Conservation (phyloP, 2,113 vertebrate genomes). For the Scalopus aquaticus region DNA sequence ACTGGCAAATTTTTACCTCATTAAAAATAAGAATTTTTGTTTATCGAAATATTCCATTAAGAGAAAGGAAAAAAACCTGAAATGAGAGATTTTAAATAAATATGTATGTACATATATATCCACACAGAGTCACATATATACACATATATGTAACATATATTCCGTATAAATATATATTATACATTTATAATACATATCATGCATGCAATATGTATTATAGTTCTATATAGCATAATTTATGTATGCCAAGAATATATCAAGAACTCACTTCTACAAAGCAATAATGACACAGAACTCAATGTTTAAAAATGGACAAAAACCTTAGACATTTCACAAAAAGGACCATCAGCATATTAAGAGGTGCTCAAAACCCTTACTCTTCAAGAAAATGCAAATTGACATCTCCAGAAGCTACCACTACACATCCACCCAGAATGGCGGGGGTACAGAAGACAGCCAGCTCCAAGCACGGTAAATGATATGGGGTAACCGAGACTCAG, state of each 20-base stretch:
- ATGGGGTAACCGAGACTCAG: rapidly evolving
- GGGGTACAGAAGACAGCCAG: neutral
- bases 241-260: neutral
- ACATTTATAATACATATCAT: neutral
- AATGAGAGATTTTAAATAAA: neutral
- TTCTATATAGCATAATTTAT: neutral
- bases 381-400: neutral
- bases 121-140: neutral
- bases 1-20: neutral
- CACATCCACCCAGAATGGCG: neutral
- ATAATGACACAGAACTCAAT: neutral
- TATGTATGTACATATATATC: neutral
- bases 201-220: neutral
- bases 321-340: neutral
- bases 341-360: neutral
- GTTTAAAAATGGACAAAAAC: neutral
- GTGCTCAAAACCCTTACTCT: neutral
- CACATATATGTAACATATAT: neutral
- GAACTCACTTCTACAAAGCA: neutral
- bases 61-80: neutral
- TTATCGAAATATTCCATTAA: neutral
- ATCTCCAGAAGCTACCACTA: no score
- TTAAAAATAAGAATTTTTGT: neutral
- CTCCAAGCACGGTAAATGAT: rapidly evolving
- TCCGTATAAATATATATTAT: neutral